Base-by-base conservation (phyloP, 2,888 invertebrate species). In the Malthinus seriepunctatus region DNA sequence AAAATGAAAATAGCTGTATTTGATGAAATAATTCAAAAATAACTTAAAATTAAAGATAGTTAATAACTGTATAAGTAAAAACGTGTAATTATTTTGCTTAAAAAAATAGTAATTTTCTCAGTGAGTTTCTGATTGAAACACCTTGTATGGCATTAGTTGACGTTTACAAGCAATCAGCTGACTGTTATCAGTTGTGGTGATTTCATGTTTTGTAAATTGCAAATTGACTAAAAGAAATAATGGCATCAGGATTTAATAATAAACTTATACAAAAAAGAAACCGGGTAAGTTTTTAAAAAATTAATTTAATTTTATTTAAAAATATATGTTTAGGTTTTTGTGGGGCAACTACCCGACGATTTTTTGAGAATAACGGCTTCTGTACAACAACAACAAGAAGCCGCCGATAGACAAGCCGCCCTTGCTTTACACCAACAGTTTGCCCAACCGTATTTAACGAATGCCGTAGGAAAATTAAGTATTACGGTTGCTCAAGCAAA, bases 401-500 rank as follows among this genome's bases (percentile, higher is more conserved):
- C 89, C 47, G 86, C 88, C 1, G 93, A 93, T 78, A 87, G 90
- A 67, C 89, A 93, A 75, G 87, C 92, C 8, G 90, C 90, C 0
- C 73, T 88, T 39, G 88, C 88, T 33, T 75, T 90, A 31, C 89
- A 89, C 67, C 88, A 89, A 61, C 88, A 89, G 67, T 75, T 84
- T 51, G 78, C 79, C 58, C 75, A 71, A 49, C 69, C 76, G 2
- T 77, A 80, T 72, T 75, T 81, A 65, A 51, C 70, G 44, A 80
- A 82, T 73, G 77, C 83, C 59, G 68, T 85, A 23, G 93, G 93
- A 3, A 83, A 91, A 56, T 83, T 95, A 35, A 92, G 89, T 75
- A 89, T 95, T 68, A 94, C 94, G 9, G 86, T 95, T 62, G 90
- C 87, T 23, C 94, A 95, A 84, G 96, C 95, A 2, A 94, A 93